A percentile compares a stretch with the other conserved stretches of the same genome.
Conservation (phyloP, 2,113 vertebrate genomes). For the Odontophorus gujanensis region DNA sequence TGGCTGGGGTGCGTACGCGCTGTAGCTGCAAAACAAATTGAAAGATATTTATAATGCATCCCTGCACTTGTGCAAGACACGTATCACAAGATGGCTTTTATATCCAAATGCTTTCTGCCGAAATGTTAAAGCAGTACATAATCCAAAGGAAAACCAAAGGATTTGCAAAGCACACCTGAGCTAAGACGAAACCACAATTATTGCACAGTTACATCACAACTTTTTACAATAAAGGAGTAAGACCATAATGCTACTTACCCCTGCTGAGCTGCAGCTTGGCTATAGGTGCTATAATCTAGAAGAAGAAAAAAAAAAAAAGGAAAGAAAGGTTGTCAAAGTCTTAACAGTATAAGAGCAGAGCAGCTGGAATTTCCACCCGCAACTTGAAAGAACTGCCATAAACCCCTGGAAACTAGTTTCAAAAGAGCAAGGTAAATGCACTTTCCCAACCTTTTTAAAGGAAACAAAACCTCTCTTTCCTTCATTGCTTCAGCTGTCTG, state of each 20-base stretch:
- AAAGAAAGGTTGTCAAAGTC: not conserved
- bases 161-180: not conserved
- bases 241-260: slow-evolving; percentile 82
- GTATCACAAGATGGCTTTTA: not conserved
- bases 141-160: not conserved
- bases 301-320: not conserved
- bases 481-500: not conserved
- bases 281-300: slow-evolving; percentile 96
- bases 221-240: not conserved
- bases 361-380: slow-evolving; percentile 52
- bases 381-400: not conserved
- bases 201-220: not conserved
- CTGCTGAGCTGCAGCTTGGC: slow-evolving; percentile 91
- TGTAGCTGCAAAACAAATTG: slow-evolving; percentile 85
- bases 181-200: not conserved
- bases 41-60: not conserved
- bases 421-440: slow-evolving; percentile 31
- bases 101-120: not conserved
- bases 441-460: not conserved
- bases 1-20: slow-evolving; percentile 93
- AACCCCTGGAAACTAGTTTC: slow-evolving; percentile 9
- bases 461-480: slow-evolving; percentile 37
- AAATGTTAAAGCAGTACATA: not conserved
- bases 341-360: not conserved
- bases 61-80: accelerated